phyloP scores from a whole-genome alignment of 1,140 invertebrate genomes.

The Drosophila elegans region DNA sequence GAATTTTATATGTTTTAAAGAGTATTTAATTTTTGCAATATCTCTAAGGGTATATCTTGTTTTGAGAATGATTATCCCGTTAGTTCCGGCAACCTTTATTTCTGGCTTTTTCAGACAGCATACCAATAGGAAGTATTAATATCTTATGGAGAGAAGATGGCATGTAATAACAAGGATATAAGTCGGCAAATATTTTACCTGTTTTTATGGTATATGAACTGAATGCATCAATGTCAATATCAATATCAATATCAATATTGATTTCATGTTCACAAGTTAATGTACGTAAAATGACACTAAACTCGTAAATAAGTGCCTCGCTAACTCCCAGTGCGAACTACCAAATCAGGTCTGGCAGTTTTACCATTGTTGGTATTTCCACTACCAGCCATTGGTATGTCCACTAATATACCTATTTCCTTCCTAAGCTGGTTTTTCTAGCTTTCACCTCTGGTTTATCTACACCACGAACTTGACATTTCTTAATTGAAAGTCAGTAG shows the following conservation, averaged over 20 bases:
- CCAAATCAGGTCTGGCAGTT: too few species aligned
- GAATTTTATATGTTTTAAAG: too few species aligned
- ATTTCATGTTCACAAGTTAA: background rate
- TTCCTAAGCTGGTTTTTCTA: background rate
- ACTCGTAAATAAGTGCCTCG: background rate
- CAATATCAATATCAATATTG: too few species aligned
- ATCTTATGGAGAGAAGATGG: constrained; percentile 8
- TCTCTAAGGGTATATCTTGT: too few species aligned
- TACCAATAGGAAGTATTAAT: constrained; percentile 18
- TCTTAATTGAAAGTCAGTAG: background rate
- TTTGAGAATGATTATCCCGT: constrained; percentile 6
- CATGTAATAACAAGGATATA: constrained; percentile 8
- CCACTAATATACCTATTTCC: too few species aligned
- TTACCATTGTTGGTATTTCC: too few species aligned
- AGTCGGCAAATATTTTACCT: background rate
- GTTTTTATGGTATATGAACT: constrained; percentile 2
- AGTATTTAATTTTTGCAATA: too few species aligned
- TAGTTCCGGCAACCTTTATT: constrained; percentile 7
- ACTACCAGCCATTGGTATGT: too few species aligned
- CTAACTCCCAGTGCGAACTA: too few species aligned
- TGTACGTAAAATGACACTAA: constrained; percentile 6
- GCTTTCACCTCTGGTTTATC: background rate
- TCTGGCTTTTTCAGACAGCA: constrained; percentile 8
- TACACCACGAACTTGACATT: background rate
- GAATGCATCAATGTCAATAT: too few species aligned